Evolutionary conservation across 64 coral and sea anemone species (phyloP).

Genomic region (Dendronephthya gigantea): DNA sequence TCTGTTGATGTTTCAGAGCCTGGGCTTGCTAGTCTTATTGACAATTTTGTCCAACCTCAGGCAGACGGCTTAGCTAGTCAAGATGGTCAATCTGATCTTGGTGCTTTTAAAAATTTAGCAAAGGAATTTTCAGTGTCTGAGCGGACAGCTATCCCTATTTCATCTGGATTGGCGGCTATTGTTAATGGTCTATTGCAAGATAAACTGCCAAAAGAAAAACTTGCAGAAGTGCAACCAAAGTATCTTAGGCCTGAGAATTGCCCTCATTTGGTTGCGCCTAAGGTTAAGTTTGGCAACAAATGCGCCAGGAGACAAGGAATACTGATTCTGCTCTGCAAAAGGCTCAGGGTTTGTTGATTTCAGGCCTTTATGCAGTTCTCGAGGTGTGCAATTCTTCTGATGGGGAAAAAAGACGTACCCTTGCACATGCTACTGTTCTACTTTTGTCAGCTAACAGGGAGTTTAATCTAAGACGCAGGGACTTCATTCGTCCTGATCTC

Average conservation of each 20-base stretch:
- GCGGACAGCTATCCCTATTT: too few species aligned
- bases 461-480: too few species aligned
- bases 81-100: too few species aligned
- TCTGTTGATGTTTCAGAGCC: too few species aligned
- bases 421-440: conserved; percentile 25
- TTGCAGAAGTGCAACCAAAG: conserved; percentile 12
- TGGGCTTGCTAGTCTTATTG: too few species aligned
- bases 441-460: conserved; percentile 29
- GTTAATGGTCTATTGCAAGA: conserved; percentile 8
- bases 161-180: not conserved
- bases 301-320: conserved; percentile 12
- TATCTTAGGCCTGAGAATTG: conserved; percentile 35
- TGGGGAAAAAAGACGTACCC: conserved; percentile 23
- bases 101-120: too few species aligned
- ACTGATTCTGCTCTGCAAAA: conserved; percentile 24
- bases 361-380: conserved; percentile 31
- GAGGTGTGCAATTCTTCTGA: conserved; percentile 31
- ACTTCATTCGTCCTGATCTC: conserved; percentile 16
- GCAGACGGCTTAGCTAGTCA: too few species aligned
- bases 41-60: too few species aligned
- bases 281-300: conserved; percentile 29
- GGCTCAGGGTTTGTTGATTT: conserved; percentile 22
- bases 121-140: too few species aligned
- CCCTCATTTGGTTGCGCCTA: conserved; percentile 23
- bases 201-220: conserved; percentile 29